These are phyloP conservation scores for Oscheius sp. DNA, from an alignment of 2,888 invertebrate genomes.

Conservation along the genomic window DNA sequence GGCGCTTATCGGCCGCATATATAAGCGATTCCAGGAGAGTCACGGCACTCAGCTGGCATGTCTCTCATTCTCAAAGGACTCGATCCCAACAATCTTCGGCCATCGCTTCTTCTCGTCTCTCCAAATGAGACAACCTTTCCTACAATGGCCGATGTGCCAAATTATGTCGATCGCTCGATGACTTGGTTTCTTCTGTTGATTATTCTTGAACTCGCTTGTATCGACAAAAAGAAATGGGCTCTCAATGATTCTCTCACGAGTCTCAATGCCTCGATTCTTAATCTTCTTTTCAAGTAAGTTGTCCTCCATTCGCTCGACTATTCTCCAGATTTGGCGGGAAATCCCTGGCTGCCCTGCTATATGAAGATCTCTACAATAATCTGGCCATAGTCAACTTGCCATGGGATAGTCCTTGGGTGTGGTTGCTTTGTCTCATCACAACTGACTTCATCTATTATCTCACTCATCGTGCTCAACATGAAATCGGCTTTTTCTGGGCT, in stretches of 20 bases:
- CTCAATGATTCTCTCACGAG: constrained; percentile 22
- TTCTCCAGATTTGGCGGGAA: constrained; percentile 14
- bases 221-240: background rate
- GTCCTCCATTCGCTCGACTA: too few species aligned
- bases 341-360: constrained; percentile 17
- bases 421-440: constrained; percentile 24
- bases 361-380: constrained; percentile 28
- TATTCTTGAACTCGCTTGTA: constrained; percentile 1
- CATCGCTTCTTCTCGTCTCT: constrained; percentile 8
- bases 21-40: background rate
- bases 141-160: constrained; percentile 25
- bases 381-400: constrained; percentile 3
- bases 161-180: constrained; percentile 4
- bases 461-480: constrained; percentile 26
- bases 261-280: constrained; percentile 15
- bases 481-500: constrained; percentile 86
- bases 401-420: constrained; percentile 14
- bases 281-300: constrained; percentile 23
- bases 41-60: background rate
- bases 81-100: constrained; percentile 11
- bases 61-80: constrained; percentile 14
- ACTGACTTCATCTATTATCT: constrained; percentile 25
- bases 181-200: constrained; percentile 18
- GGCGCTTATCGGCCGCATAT: background rate
- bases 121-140: constrained; percentile 15